Percentiles rank a stretch among this genome's conserved stretches.
These are phyloP conservation scores for Trachelipus rathkii DNA, from an alignment of 1,140 invertebrate species.

Conservation along the genomic window DNA sequence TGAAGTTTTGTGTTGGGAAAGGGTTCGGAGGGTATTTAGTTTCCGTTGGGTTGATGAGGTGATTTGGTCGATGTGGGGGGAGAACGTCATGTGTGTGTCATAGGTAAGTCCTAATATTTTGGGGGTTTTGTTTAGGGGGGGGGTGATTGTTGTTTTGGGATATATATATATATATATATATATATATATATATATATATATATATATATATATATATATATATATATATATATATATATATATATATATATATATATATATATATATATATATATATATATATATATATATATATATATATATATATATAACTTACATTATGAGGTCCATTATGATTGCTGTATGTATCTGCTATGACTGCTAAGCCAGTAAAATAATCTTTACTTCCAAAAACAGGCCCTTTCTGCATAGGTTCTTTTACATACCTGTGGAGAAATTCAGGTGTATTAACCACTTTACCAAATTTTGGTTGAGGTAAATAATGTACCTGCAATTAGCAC, in stretches of 20 bases:
- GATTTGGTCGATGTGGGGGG: too few species aligned
- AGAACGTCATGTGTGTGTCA: too few species aligned
- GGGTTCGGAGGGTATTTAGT: too few species aligned
- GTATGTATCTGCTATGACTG: slow-evolving; percentile 94
- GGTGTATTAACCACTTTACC: too few species aligned
- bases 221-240: slow-evolving; percentile 86
- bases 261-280: slow-evolving; percentile 82
- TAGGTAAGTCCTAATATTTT: too few species aligned
- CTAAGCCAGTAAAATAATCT: slow-evolving; percentile 88
- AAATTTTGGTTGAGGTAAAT: too few species aligned
- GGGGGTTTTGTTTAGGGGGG: too few species aligned
- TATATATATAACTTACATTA: slow-evolving; percentile 65
- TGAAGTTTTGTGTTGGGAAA: too few species aligned
- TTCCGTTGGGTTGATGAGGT: too few species aligned
- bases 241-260: slow-evolving; percentile 90
- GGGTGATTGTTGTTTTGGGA: too few species aligned
- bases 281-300: slow-evolving; percentile 86
- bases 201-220: slow-evolving; percentile 82
- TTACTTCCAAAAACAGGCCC: slow-evolving; percentile 93
- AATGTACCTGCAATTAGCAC: too few species aligned
- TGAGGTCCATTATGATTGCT: slow-evolving; percentile 99
- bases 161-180: slow-evolving; percentile 63
- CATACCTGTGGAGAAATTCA: slow-evolving; percentile 58
- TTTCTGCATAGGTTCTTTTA: slow-evolving; percentile 74
- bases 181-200: slow-evolving; percentile 90